Evolutionary conservation across 1,140 invertebrate species (phyloP), one percentile per base, ranked within the genome.

Genomic region (Eufriesea mexicana): DNA sequence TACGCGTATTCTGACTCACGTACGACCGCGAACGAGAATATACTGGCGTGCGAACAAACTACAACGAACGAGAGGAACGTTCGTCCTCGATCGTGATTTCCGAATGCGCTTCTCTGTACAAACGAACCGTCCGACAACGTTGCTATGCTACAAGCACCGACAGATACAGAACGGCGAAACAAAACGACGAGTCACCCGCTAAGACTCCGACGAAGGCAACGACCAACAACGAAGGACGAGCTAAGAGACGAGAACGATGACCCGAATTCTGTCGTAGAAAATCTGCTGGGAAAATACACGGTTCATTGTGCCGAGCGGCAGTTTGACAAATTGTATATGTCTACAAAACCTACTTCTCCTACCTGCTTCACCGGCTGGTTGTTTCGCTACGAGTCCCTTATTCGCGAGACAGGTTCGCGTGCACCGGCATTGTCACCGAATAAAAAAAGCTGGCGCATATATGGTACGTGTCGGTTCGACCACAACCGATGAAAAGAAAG

Each of bases 251-350:
- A 75, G 59, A 72, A 78, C 85, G 79, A 81, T 84, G 84, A 76
- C 72, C 88, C 72, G 85, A 90, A 91, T 89, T 90, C 68, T 78
- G 62, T 42, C 64, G 70, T 54, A 51, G 85, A 89, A 91, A 91
- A 91, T 91, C 88, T 87, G 84, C 67, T 87, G 88, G 81, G 87
- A 91, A 91, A 91, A 90, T 88, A 89, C 81, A 89, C 80, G 89
- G 89, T 90, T 91, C 89, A 85, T 87, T 87, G 85, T 84, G 84
- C 61, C 77, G 68, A 51, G 59, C 79, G 71, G 66, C 86, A 81
- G 87, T 84, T 84, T 89, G 87, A 89, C 87, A 89, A 89, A 89
- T 89, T 89, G 86, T 82, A 79, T 89, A 83, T 86, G 86, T 89
- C 86, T 83, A 84, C 84, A 88, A 86, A 89, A 84, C 74, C 80